Base-by-base conservation (phyloP, 2,797 vertebrate species). In the Malacoraja senta region DNA sequence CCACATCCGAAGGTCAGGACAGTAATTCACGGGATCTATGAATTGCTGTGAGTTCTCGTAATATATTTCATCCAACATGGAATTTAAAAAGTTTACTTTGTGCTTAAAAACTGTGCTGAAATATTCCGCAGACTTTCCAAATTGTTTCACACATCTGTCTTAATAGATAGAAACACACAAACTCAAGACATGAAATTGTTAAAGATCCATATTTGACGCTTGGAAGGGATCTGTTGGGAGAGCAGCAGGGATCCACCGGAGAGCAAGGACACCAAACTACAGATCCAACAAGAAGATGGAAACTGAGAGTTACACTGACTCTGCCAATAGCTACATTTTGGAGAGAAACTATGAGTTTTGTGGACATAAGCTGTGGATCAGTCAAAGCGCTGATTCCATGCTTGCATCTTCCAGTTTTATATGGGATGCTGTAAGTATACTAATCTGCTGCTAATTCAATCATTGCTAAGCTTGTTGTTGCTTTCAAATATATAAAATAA, bases 371-470 rank as follows among this genome's bases (percentile, higher is more conserved):
- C 38, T 91, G 72, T 38, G 17, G 21, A 91, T 91, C 35, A 91
- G 32, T 24, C 88, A 91, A 65, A 71, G 88, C n/a, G 32, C 88
- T 71, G 68, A 86, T 63, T 17, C 83, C 58, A 13, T 17, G 58
- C 58, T 61, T 61, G 53, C 53, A 58, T 61, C 83, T 63, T 86
- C 83, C 15, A 29, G 29, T 86, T 86, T 86, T 6, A 15, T 86
- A 19, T 86, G 83, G 83, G 83, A 86, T 8, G 83, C 83, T 86
- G 83, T 86, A 86, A 86, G 83, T 86, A 86, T 86, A 63, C 29
- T 17, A 58, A 86, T 29, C 29, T 86, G 29, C 44, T 83, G 9
- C 32, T 17, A 32, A 79, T 38, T 15, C 3, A 38, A 19, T 79
- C 21, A 79, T 79, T 79, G 78, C 35, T 3, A 79, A 38, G 32